phyloP scores from a whole-genome alignment of 2,797 vertebrate species.

The Liparis tanakae region DNA sequence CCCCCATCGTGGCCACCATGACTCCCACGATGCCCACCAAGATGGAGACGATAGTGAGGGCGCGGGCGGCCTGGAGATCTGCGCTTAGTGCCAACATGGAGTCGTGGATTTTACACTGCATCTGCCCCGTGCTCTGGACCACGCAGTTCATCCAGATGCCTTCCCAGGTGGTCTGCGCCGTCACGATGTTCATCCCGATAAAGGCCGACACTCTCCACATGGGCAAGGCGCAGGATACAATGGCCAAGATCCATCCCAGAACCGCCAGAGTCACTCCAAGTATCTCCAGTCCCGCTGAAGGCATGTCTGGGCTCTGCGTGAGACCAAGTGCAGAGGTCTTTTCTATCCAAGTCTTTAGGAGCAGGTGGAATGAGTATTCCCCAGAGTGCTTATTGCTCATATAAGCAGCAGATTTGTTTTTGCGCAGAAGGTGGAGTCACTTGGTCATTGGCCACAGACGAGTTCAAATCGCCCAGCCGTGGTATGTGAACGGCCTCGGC shows the following conservation, averaged over 20 bases:
- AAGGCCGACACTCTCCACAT: slow-evolving; percentile 93
- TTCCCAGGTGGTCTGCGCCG: slow-evolving; percentile 87
- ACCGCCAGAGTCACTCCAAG: slow-evolving; percentile 84
- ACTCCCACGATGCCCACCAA: slow-evolving; percentile 86
- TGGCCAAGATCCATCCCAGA: slow-evolving; percentile 87
- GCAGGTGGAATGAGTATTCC: slow-evolving; percentile 6
- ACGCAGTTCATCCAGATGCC: slow-evolving; percentile 93
- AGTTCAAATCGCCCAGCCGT: slow-evolving; percentile 62
- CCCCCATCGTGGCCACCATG: slow-evolving; percentile 87
- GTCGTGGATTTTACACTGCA: slow-evolving; percentile 89
- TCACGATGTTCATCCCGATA: slow-evolving; percentile 90
- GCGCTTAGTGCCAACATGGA: slow-evolving; percentile 86
- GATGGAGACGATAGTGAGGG: slow-evolving; percentile 88
- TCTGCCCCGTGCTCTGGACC: slow-evolving; percentile 88
- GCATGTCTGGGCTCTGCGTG: slow-evolving; percentile 64
- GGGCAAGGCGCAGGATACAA: slow-evolving; percentile 87
- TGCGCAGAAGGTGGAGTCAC: slow-evolving; percentile 72
- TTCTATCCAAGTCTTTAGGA: background rate
- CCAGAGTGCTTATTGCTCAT: slow-evolving; percentile 23
- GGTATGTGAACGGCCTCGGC: slow-evolving; percentile 45
- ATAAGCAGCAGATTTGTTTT: slow-evolving; percentile 43
- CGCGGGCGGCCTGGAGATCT: slow-evolving; percentile 91
- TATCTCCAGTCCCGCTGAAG: slow-evolving; percentile 89
- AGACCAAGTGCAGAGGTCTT: slow-evolving; percentile 1
- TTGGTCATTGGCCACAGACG: slow-evolving; percentile 59